These are phyloP conservation scores for Mohoua ochrocephala DNA, from an alignment of 2,113 vertebrate species.

Conservation along the genomic window DNA sequence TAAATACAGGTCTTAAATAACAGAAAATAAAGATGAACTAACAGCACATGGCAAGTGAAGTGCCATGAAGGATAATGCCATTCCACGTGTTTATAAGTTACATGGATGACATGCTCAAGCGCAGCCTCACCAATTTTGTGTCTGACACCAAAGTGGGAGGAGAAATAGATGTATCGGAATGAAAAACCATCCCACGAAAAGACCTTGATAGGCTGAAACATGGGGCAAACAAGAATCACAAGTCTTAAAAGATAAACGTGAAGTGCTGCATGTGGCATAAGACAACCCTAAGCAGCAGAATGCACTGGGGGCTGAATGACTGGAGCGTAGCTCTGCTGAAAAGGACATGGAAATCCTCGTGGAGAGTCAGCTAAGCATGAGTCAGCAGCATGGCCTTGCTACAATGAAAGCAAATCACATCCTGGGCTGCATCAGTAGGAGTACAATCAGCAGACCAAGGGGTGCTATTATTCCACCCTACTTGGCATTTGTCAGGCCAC, in stretches of 20 bases:
- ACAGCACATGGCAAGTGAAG: not conserved
- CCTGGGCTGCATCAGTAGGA: not conserved
- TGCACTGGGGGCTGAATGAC: not conserved
- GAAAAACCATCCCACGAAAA: not conserved
- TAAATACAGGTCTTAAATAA: not conserved
- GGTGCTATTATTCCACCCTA: not conserved
- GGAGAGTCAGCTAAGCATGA: not conserved
- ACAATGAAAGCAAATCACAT: not conserved
- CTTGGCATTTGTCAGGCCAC: not conserved
- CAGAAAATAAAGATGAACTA: not conserved
- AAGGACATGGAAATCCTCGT: not conserved
- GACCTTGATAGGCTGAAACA: not conserved
- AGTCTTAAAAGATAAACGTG: not conserved
- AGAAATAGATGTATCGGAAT: not conserved
- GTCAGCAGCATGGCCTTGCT: not conserved
- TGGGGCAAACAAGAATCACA: not conserved
- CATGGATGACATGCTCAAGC: not conserved
- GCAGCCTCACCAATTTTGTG: not conserved
- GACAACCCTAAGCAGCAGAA: not conserved
- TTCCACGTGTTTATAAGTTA: not conserved
- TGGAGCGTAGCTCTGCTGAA: not conserved
- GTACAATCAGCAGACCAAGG: not conserved
- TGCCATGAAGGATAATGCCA: not conserved
- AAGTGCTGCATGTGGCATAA: not conserved
- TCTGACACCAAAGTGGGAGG: not conserved